A percentile compares a stretch with the other conserved stretches of the same genome.
Evolutionary conservation across 1,140 invertebrate genomes (phyloP).

Genomic region (Pinna nobilis): DNA sequence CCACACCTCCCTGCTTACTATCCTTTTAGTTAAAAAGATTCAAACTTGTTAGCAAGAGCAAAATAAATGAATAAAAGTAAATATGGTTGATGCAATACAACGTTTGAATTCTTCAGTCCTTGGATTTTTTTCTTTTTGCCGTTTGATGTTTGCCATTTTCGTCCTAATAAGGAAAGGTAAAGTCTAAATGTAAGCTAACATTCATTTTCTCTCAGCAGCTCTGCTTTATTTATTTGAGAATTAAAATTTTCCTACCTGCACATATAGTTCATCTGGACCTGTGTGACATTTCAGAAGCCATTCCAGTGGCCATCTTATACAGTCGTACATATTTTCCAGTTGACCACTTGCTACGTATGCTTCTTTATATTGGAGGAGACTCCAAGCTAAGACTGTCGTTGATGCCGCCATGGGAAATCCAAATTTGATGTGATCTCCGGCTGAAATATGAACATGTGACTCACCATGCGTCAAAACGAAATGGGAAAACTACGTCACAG

Average conservation of each 20-base stretch:
- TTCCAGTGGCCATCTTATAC: slow-evolving; percentile 80
- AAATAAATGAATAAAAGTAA: too few species aligned
- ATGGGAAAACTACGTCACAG: too few species aligned
- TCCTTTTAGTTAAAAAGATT: too few species aligned
- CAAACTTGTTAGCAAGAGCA: too few species aligned
- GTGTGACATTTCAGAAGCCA: slow-evolving; percentile 80
- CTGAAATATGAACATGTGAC: slow-evolving; percentile 51
- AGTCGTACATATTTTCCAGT: slow-evolving; percentile 73
- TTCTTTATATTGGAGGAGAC: slow-evolving; percentile 77
- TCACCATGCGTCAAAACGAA: too few species aligned
- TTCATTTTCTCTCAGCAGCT: neutral
- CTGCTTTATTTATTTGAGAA: neutral
- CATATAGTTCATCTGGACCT: slow-evolving; percentile 49
- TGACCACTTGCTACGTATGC: slow-evolving; percentile 76
- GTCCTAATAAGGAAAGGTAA: neutral
- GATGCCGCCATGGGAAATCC: slow-evolving; percentile 81
- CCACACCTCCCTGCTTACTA: too few species aligned
- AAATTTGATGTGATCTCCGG: slow-evolving; percentile 82
- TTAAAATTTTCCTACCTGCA: slow-evolving; percentile 43
- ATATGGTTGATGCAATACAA: too few species aligned
- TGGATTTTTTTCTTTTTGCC: too few species aligned
- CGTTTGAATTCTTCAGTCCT: too few species aligned
- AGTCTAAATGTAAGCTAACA: neutral
- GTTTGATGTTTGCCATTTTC: too few species aligned
- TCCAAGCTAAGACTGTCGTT: slow-evolving; percentile 80